Conservation (phyloP, 2,113 vertebrate genomes). For the Blennius ocellaris region DNA sequence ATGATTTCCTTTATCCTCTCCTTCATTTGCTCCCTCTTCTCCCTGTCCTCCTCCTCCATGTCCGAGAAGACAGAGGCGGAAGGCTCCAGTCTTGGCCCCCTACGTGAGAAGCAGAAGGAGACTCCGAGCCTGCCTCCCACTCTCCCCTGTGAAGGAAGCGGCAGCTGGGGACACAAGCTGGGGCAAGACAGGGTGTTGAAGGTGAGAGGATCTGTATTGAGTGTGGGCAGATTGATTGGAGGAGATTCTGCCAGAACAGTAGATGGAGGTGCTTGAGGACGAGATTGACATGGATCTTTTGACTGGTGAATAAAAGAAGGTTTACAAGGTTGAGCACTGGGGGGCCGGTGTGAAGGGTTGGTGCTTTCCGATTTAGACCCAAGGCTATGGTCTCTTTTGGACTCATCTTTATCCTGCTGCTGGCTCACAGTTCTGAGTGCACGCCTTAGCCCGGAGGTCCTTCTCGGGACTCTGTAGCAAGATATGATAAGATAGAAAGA, state of each 20-base stretch:
- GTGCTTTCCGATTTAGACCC: constrained; percentile 64
- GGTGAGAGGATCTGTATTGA: constrained; percentile 34
- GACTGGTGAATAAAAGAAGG: constrained; percentile 50
- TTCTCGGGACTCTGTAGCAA: constrained; percentile 85
- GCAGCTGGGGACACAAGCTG: constrained; percentile 71
- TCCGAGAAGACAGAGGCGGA: constrained; percentile 97
- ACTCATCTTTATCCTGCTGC: constrained; percentile 72
- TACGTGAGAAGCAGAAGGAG: constrained; percentile 96
- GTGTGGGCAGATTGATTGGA: constrained; percentile 21
- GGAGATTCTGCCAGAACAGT: constrained; percentile 35
- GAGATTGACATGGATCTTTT: constrained; percentile 53
- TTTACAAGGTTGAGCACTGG: constrained; percentile 15
- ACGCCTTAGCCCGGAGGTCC: constrained; percentile 81
- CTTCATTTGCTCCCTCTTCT: constrained; percentile 76
- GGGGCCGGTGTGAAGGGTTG: constrained; percentile 61
- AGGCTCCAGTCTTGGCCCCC: constrained; percentile 93
- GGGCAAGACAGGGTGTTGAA: constrained; percentile 35
- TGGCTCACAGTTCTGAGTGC: constrained; percentile 82
- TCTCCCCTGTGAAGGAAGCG: constrained; percentile 56
- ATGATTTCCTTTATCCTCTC: constrained; percentile 71
- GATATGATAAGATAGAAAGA: constrained; percentile 32
- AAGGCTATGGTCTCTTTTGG: constrained; percentile 76
- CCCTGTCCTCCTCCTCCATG: constrained; percentile 86
- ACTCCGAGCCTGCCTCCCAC: constrained; percentile 85
- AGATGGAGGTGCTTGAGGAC: constrained; percentile 33